phyloP scores from a whole-genome alignment of 2,797 vertebrate genomes.

The Taeniopygia guttata region DNA sequence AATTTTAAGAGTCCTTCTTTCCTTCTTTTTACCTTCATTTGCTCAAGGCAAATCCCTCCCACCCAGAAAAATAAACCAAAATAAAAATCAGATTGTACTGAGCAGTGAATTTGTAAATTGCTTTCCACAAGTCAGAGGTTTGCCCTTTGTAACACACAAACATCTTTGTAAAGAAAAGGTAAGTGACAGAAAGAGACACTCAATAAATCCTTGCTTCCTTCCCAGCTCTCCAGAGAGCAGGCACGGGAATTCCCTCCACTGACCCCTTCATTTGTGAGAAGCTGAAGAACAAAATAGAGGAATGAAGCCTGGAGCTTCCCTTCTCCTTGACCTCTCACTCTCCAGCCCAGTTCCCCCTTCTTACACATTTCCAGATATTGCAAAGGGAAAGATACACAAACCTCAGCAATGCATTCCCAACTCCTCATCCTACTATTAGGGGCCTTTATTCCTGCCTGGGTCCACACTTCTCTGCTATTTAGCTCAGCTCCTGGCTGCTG shows the following conservation, averaged over 20 bases:
- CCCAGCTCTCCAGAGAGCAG: not conserved
- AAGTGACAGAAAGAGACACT: not conserved
- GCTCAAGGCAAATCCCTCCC: not conserved
- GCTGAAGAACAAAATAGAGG: not conserved
- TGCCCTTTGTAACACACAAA: not conserved
- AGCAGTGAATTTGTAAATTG: not conserved
- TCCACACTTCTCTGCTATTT: slow-evolving; percentile 6
- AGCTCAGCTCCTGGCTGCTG: not conserved
- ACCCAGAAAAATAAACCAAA: not conserved
- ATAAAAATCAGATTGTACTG: not conserved
- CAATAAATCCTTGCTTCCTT: not conserved
- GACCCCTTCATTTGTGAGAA: not conserved
- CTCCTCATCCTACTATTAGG: not conserved
- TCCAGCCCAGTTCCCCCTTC: not conserved
- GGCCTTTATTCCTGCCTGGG: not conserved
- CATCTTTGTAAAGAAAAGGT: not conserved
- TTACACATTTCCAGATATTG: not conserved
- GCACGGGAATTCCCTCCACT: not conserved
- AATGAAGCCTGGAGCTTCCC: not conserved
- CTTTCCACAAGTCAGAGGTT: not conserved
- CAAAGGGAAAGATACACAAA: slow-evolving; percentile 7
- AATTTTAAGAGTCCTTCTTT: not conserved
- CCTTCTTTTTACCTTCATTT: not conserved
- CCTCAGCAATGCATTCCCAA: not conserved
- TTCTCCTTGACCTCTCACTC: not conserved